phyloP scores from a whole-genome alignment of 2,113 vertebrate genomes.

The Stictonetta naevosa region DNA sequence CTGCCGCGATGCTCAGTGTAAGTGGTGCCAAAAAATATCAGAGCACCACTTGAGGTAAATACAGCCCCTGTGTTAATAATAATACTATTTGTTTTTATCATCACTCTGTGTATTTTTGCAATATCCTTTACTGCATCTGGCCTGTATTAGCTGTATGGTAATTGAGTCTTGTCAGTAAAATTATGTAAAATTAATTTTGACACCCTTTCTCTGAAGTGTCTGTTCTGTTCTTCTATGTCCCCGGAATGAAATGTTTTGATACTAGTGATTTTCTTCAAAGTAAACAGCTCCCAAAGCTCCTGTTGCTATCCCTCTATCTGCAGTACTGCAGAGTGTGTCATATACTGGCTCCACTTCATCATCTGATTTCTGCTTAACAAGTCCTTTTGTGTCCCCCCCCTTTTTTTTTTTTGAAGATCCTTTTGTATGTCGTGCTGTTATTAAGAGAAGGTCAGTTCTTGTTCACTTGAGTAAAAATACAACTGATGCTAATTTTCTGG shows the following conservation, averaged over 20 bases:
- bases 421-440: background rate
- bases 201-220: constrained; percentile 10
- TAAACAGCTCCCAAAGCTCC: constrained; percentile 9
- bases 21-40: background rate
- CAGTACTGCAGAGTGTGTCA: background rate
- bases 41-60: background rate
- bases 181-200: constrained; percentile 38
- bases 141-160: background rate
- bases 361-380: background rate
- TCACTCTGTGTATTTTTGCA: background rate
- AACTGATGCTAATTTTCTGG: background rate
- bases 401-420: background rate
- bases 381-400: background rate
- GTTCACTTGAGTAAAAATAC: constrained; percentile 9
- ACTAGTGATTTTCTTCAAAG: background rate
- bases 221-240: background rate
- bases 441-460: background rate
- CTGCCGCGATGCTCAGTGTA: fast-evolving
- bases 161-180: constrained; percentile 20
- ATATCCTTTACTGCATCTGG: background rate
- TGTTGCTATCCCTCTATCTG: background rate
- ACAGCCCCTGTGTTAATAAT: background rate
- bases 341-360: background rate
- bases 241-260: constrained; percentile 12
- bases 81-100: background rate